Percentiles rank a stretch among this genome's conserved stretches.
These are phyloP conservation scores for Henicopernis longicauda DNA, from an alignment of 2,113 vertebrate species.

Conservation along the genomic window DNA sequence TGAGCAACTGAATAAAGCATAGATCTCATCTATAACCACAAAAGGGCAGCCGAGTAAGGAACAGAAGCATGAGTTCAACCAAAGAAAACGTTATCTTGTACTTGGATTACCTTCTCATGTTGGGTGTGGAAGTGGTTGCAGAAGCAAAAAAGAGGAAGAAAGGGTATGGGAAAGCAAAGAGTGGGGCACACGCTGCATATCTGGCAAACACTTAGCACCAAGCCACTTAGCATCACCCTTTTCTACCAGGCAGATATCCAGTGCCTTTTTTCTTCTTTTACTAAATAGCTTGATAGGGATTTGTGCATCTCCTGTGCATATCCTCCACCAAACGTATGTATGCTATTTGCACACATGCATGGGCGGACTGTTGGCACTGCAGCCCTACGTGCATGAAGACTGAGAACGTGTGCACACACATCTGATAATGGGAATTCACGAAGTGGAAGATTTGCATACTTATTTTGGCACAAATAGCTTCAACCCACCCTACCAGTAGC, in stretches of 20 bases:
- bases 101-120: not conserved
- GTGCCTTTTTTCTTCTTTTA: not conserved
- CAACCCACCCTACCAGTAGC: not conserved
- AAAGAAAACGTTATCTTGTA: slow-evolving; percentile 8
- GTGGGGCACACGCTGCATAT: not conserved
- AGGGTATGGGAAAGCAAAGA: not conserved
- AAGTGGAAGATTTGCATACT: not conserved
- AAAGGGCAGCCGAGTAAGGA: not conserved
- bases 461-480: not conserved
- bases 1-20: not conserved
- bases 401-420: accelerated
- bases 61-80: not conserved
- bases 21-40: not conserved
- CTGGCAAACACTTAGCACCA: not conserved
- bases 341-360: not conserved
- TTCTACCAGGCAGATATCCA: not conserved
- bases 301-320: not conserved
- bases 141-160: not conserved
- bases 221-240: no score
- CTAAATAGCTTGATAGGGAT: not conserved
- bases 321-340: not conserved
- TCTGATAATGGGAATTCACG: not conserved
- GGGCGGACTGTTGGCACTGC: not conserved
- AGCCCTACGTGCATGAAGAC: not conserved
- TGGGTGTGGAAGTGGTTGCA: not conserved